phyloP scores from a whole-genome alignment of 2,888 invertebrate genomes.

The Tridacna gigas region DNA sequence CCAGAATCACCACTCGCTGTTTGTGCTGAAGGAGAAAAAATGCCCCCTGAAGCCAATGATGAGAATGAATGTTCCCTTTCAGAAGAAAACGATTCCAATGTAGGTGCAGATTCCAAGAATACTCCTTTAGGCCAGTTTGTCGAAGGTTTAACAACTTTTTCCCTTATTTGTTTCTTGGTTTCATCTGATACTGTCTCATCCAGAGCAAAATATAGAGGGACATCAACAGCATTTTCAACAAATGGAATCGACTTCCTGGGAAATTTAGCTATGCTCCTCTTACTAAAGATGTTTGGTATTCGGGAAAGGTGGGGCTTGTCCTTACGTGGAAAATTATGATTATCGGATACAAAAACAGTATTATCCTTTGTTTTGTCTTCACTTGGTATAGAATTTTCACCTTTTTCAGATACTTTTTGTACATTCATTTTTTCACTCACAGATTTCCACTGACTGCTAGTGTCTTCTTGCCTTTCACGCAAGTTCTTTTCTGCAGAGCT shows the following conservation, averaged over 20 bases:
- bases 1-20: background rate
- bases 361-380: background rate
- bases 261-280: background rate
- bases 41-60: background rate
- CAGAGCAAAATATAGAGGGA: slow-evolving; percentile 42
- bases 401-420: background rate
- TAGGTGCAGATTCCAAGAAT: slow-evolving; percentile 15
- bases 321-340: background rate
- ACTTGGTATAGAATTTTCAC: background rate
- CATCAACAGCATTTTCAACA: background rate
- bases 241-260: background rate
- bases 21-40: background rate
- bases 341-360: background rate
- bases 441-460: background rate
- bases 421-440: background rate
- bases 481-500: background rate
- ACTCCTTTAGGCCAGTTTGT: slow-evolving; percentile 17
- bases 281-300: slow-evolving; percentile 13
- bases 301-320: background rate
- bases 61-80: background rate
- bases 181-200: slow-evolving; percentile 31
- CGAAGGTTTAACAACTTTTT: slow-evolving; percentile 21
- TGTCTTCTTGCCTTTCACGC: background rate
- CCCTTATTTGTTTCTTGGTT: slow-evolving; percentile 36
- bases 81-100: background rate